Conservation (phyloP, 2,888 invertebrate genomes). For the Aphrophora alni region DNA sequence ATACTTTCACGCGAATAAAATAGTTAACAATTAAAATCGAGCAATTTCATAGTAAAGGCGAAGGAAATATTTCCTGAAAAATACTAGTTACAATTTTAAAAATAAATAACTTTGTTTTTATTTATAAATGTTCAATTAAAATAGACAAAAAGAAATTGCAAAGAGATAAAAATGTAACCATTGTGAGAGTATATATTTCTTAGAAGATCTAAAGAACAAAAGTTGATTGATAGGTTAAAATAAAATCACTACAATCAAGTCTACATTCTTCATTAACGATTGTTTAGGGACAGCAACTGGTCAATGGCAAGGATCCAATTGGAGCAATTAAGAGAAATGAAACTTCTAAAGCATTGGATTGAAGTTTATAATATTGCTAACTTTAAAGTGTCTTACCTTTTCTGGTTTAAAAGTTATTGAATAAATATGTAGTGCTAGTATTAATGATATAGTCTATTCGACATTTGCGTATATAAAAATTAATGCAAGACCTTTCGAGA, state of each 20-base stretch:
- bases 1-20: not conserved
- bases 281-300: not conserved
- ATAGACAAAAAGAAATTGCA: not conserved
- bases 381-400: too few species aligned
- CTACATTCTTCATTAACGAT: slow-evolving; percentile 6
- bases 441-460: too few species aligned
- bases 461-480: too few species aligned
- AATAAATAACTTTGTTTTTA: not conserved
- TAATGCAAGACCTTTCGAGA: too few species aligned
- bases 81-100: not conserved
- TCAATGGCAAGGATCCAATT: not conserved
- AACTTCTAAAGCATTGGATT: too few species aligned
- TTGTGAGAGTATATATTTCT: not conserved
- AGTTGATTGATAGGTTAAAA: not conserved
- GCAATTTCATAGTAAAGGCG: not conserved
- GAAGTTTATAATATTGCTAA: too few species aligned
- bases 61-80: not conserved
- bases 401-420: too few species aligned
- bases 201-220: not conserved
- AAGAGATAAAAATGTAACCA: not conserved
- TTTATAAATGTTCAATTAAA: not conserved
- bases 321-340: not conserved
- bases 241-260: slow-evolving; percentile 1
- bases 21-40: not conserved
- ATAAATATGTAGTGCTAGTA: too few species aligned